phyloP scores from a whole-genome alignment of 2,888 invertebrate genomes.

The Oscheius sp. region DNA sequence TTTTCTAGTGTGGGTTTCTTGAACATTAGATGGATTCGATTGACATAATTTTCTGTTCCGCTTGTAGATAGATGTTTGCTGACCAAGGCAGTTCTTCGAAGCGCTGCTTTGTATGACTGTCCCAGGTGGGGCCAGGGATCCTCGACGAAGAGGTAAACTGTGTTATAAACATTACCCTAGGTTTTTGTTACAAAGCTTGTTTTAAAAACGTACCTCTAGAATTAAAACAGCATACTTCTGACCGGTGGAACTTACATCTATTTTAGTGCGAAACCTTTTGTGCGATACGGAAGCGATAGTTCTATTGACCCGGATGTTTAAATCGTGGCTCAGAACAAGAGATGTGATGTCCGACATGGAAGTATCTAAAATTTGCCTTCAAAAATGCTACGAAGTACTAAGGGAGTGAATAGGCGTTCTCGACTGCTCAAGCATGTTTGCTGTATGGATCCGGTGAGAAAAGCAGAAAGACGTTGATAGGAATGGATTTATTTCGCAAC shows the following conservation, averaged over 20 bases:
- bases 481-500: no score
- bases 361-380: no score
- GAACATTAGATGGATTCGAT: background rate
- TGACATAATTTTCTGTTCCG: background rate
- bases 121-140: background rate
- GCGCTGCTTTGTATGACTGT: background rate
- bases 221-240: background rate
- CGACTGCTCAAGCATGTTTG: no score
- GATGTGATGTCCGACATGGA: no score
- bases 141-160: conserved; percentile 1
- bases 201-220: background rate
- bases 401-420: no score
- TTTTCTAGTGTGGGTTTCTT: background rate
- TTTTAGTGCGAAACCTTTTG: no score
- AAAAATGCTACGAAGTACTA: no score
- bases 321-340: no score
- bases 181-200: background rate
- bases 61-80: background rate
- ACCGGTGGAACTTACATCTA: background rate
- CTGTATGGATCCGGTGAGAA: no score
- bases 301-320: no score
- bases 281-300: no score
- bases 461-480: no score
- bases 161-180: background rate
- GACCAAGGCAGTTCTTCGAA: background rate